These are phyloP conservation scores for Greenwoodochromis staneri DNA, from an alignment of 2,113 vertebrate genomes.

Conservation along the genomic window DNA sequence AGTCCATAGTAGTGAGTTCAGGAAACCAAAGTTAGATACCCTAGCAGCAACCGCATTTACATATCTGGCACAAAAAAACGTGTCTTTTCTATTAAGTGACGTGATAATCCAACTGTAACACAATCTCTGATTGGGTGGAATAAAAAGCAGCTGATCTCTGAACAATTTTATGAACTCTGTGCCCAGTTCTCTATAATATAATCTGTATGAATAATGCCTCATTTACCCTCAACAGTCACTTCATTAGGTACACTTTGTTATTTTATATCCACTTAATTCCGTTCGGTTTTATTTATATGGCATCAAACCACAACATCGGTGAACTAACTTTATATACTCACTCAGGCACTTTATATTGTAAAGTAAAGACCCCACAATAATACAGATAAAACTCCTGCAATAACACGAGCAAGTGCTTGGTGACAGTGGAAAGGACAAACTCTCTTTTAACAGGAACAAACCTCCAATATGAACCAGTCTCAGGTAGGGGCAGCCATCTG, in stretches of 20 bases:
- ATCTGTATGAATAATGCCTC: rapidly evolving
- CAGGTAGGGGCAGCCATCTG: background rate
- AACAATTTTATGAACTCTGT: background rate
- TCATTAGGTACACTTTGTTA: background rate
- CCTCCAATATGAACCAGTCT: background rate
- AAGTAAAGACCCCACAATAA: background rate
- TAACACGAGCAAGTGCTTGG: background rate
- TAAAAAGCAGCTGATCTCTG: background rate
- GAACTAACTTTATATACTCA: background rate
- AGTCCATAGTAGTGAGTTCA: background rate
- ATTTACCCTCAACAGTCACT: rapidly evolving
- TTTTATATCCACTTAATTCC: background rate
- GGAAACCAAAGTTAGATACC: background rate
- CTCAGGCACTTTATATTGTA: background rate
- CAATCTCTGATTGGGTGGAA: background rate
- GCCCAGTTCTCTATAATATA: background rate
- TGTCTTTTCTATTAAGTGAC: background rate
- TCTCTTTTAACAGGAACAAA: background rate
- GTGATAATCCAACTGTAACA: background rate
- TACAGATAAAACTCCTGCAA: background rate
- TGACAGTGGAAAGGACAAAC: rapidly evolving
- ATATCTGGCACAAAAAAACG: background rate
- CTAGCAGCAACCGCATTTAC: background rate
- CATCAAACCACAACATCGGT: background rate
- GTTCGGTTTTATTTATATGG: rapidly evolving